Percentiles rank a stretch among this genome's conserved stretches.
phyloP scores from a whole-genome alignment of 2,888 invertebrate species.

The Diaprepes abbreviatus region DNA sequence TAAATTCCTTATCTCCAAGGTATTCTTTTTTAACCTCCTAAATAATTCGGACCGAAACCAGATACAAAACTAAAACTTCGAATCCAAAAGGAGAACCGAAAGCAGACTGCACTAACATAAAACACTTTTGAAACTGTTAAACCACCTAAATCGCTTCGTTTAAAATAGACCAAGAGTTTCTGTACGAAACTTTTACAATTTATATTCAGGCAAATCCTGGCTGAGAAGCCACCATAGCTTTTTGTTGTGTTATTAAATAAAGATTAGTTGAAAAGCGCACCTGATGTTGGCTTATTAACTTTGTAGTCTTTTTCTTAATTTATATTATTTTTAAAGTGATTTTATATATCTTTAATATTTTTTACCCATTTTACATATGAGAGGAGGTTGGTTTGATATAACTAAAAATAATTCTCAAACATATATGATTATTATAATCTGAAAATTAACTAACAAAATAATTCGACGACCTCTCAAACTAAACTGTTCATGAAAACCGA shows the following conservation, averaged over 20 bases:
- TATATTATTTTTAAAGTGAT: too few species aligned
- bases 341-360: too few species aligned
- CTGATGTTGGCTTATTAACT: too few species aligned
- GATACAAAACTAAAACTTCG: conserved; percentile 15
- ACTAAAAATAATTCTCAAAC: too few species aligned
- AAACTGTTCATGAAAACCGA: too few species aligned
- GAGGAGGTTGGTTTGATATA: too few species aligned
- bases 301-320: too few species aligned
- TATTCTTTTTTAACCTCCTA: neutral
- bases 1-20: neutral
- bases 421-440: too few species aligned
- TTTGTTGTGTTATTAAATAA: conserved; percentile 31
- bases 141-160: conserved; percentile 17
- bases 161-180: conserved; percentile 16
- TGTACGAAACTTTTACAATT: conserved; percentile 23
- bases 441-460: too few species aligned
- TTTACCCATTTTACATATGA: too few species aligned
- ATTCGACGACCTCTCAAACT: too few species aligned
- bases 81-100: conserved; percentile 1
- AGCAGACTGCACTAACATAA: conserved; percentile 19
- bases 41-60: conserved; percentile 1
- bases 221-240: conserved; percentile 15
- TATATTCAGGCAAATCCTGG: conserved; percentile 24
- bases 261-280: conserved; percentile 14
- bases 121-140: conserved; percentile 18